phyloP scores from a whole-genome alignment of 1,140 invertebrate genomes.

The Saccostrea glomerata region DNA sequence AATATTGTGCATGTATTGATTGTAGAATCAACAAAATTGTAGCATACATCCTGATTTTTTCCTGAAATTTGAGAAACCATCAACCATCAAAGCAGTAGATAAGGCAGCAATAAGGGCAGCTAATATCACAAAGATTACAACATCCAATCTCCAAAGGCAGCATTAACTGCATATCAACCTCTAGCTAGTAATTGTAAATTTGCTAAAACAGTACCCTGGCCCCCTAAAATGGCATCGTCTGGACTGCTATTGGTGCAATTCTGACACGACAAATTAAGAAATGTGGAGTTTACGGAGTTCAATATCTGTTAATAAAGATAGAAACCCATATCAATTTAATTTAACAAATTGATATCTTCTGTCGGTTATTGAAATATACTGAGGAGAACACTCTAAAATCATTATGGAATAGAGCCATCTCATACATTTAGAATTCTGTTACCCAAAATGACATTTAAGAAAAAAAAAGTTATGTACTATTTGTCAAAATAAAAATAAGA shows the following conservation, averaged over 20 bases:
- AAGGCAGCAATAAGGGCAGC: background rate
- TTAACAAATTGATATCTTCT: background rate
- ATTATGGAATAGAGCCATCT: background rate
- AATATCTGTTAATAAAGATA: background rate
- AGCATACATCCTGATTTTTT: background rate
- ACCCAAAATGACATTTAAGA: too few relatives aligned
- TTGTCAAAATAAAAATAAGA: too few relatives aligned
- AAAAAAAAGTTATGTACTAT: too few relatives aligned
- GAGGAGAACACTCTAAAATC: background rate
- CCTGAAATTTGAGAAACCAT: constrained; percentile 14
- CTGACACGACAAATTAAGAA: constrained; percentile 13
- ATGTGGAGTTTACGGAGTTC: background rate
- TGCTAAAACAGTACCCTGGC: constrained; percentile 8
- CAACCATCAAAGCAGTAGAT: constrained; percentile 13
- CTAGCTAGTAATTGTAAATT: constrained; percentile 11
- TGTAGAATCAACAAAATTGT: background rate
- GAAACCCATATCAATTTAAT: background rate
- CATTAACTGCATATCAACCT: background rate
- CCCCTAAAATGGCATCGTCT: background rate
- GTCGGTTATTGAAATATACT: background rate
- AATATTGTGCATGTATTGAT: constrained; percentile 19
- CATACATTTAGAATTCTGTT: background rate
- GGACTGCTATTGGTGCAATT: background rate
- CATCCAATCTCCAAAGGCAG: background rate
- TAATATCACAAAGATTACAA: background rate